Evolutionary conservation across 2,888 invertebrate species (phyloP).

Genomic region (Halocaridina rubra): DNA sequence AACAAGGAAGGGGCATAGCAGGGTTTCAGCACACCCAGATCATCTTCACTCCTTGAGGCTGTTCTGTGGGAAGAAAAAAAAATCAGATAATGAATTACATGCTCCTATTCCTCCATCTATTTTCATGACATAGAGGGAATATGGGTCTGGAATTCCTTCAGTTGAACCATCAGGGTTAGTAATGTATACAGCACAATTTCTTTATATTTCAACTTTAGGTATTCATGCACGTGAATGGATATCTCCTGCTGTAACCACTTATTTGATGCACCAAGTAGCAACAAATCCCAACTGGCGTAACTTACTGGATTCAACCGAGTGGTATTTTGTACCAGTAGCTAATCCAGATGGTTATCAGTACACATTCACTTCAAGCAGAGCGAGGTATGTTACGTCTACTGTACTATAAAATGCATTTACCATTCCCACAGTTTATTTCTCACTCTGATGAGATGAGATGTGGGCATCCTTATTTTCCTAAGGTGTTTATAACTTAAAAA

Average conservation of each 20-base stretch:
- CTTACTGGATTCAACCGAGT: conserved; percentile 73
- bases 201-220: conserved; percentile 69
- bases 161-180: no score
- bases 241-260: conserved; percentile 67
- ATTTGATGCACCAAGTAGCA: conserved; percentile 54
- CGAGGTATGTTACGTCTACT: conserved; percentile 35
- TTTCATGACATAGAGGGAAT: neutral
- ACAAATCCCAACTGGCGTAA: conserved; percentile 74
- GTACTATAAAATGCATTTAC: no score
- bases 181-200: neutral
- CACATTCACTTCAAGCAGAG: conserved; percentile 68
- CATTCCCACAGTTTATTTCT: no score
- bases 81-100: neutral
- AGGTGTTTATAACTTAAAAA: no score
- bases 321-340: conserved; percentile 79
- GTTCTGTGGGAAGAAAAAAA: neutral
- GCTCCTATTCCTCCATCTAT: neutral
- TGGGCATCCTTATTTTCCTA: no score
- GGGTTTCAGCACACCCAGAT: neutral
- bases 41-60: neutral
- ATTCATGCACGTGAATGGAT: conserved; percentile 88
- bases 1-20: no score
- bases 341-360: conserved; percentile 92
- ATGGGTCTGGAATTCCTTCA: neutral
- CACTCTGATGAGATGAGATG: no score